Evolutionary conservation across 2,888 invertebrate genomes (phyloP), one percentile per base, ranked within the genome.

Genomic region (Mystacides longicornis): DNA sequence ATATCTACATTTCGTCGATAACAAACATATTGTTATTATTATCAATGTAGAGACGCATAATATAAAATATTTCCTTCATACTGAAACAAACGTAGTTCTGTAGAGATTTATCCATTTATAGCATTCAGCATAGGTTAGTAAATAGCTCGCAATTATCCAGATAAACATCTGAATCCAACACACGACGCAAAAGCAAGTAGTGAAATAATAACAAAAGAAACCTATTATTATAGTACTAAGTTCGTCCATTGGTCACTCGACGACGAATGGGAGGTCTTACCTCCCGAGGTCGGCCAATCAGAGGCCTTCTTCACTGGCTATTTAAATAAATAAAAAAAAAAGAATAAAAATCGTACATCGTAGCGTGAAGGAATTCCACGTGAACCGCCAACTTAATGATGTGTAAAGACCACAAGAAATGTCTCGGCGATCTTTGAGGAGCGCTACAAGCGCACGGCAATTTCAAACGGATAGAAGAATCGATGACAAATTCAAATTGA

Each of bases 291-390:
- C 52, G 43, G 27, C 58, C 58, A 58, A 55, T 58, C 42, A 49
- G 27, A 42, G 23, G 33, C 20, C 55, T 23, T 22, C 31, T 37
- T 37, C 16, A 37, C 37, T 14, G 16, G n/a, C n/a, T n/a, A n/a
- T n/a, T n/a, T n/a, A n/a, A n/a, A n/a, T n/a, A n/a, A n/a, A n/a
- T n/a, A n/a, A n/a, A n/a, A n/a, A n/a, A n/a, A n/a, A n/a, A n/a
- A n/a, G n/a, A n/a, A 5, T 48, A 11, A 20, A 18, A 23, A 23
- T 23, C 14, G 48, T 23, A 23, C 11, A 23, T 11, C 23, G 22
- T n/a, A 37, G 51, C 52, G 48, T 55, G 43, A 55, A 55, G 51
- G 55, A 55, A 55, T 52, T 52, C 47, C 48, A 55, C 51, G 23
- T 52, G 20, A 55, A 48, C 48, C 11, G 48, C n/a, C 47, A 23